phyloP scores from a whole-genome alignment of 2,797 vertebrate genomes.

The Danio aesculapii region DNA sequence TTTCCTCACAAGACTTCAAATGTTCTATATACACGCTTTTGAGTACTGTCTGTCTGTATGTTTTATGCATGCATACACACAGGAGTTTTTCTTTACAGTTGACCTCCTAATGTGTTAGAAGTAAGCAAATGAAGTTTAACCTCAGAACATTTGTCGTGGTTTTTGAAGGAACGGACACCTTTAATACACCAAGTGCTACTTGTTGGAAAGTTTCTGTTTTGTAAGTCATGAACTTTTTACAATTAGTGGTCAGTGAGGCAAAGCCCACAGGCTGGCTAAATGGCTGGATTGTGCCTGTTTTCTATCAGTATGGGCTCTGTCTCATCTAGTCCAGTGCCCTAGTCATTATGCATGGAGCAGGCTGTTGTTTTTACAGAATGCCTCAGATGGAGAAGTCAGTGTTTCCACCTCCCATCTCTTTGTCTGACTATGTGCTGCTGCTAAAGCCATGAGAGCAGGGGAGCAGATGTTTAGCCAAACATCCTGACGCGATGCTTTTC shows the following conservation, averaged over 20 bases:
- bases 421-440: slow-evolving; percentile 92
- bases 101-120: not conserved
- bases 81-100: not conserved
- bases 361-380: slow-evolving; percentile 70
- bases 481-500: slow-evolving; percentile 87
- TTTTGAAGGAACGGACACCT: slow-evolving; percentile 3
- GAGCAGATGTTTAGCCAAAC: slow-evolving; percentile 99
- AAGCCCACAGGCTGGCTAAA: slow-evolving; percentile 16
- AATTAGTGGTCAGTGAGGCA: slow-evolving; percentile 20
- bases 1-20: not conserved
- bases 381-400: slow-evolving; percentile 79
- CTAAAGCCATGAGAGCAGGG: slow-evolving; percentile 87
- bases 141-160: not conserved
- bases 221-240: slow-evolving; percentile 37
- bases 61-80: not conserved
- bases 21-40: not conserved
- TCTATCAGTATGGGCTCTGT: slow-evolving; percentile 21
- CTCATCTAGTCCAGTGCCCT: slow-evolving; percentile 35
- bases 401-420: slow-evolving; percentile 85
- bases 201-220: slow-evolving; percentile 30
- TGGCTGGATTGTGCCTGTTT: slow-evolving; percentile 26
- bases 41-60: not conserved
- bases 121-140: slow-evolving; percentile 7
- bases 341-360: slow-evolving; percentile 40
- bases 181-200: slow-evolving; percentile 22